Evolutionary conservation across 2,888 invertebrate species (phyloP), one percentile per base, ranked within the genome.

Genomic region (Meloe dianella): DNA sequence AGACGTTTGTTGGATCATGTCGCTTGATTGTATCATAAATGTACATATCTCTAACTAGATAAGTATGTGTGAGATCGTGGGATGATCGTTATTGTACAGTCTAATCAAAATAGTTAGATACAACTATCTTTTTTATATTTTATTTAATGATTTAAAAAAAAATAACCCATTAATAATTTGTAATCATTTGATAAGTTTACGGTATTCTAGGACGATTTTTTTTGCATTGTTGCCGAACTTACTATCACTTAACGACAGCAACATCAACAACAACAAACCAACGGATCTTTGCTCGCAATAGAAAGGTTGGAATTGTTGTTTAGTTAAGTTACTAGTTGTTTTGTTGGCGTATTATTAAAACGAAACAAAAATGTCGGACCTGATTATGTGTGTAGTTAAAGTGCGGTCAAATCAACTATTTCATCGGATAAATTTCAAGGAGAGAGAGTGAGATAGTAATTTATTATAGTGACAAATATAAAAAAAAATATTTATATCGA

Each of bases 221-320:
- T 51, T 51, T 51, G 51, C 51, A 22, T 22, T 51, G 51, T 51
- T 51, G 51, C 51, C 51, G 22, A 51, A 51, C 12, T 51, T n/a
- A n/a, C n/a, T n/a, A n/a, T n/a, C n/a, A n/a, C n/a, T n/a, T 51
- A 47, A 51, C 51, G 4, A 51, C 3, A 35, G 35, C 12, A 35
- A 35, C 10, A 35, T 51, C 22, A 51, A 4, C 22, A 51, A 51
- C 22, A 47, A 51, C 22, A 51, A 51, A 51, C 47, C 51, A 51
- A 51, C 51, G 51, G 51, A 51, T 51, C 51, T 51, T 51, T 51
- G 51, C 22, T 51, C 51, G 51, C 51, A 51, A 51, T 51, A 51
- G 51, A 51, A 51, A 51, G 51, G 51, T 51, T 51, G 51, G 24
- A 51, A 22, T 51, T 22, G 47, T 51, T 51, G 4, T 22, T 51